Percentiles rank a stretch among this genome's conserved stretches.
Conservation (phyloP, 2,113 vertebrate genomes). For the Okapia johnstoni region DNA sequence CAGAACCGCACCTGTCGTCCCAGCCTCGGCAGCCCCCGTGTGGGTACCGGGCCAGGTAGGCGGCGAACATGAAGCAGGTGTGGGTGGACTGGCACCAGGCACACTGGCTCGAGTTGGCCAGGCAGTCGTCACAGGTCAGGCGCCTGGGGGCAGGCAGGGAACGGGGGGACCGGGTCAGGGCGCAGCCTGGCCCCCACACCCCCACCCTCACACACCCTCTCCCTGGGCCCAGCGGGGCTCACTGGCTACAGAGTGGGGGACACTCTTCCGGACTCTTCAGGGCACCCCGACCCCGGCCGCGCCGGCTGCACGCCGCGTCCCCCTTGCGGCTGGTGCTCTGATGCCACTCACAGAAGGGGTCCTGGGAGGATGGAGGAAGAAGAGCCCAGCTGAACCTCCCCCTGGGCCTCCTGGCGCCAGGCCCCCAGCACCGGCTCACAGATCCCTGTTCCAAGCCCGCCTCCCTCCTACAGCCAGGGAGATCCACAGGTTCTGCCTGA, state of each 20-base stretch:
- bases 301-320: slow-evolving; percentile 89
- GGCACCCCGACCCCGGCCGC: slow-evolving; percentile 87
- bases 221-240: slow-evolving; percentile 53
- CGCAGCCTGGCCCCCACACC: rapidly evolving
- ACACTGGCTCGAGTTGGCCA: slow-evolving; percentile 94
- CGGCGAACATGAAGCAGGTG: slow-evolving; percentile 92
- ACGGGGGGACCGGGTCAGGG: background rate
- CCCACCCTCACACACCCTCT: no score
- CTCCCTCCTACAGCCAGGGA: background rate
- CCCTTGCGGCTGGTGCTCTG: slow-evolving; percentile 91
- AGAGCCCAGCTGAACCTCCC: background rate
- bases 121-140: slow-evolving; percentile 87
- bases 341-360: slow-evolving; percentile 93
- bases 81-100: slow-evolving; percentile 95
- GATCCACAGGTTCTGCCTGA: background rate
- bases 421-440: background rate
- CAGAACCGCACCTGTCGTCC: slow-evolving; percentile 88
- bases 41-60: slow-evolving; percentile 93
- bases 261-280: slow-evolving; percentile 85
- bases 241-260: slow-evolving; percentile 92
- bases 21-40: slow-evolving; percentile 93
- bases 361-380: slow-evolving; percentile 72
- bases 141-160: slow-evolving; percentile 78
- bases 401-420: background rate
- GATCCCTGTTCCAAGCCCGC: background rate